Conservation (phyloP, 1,140 invertebrate genomes). For the Ceratoteleas bidentatus region DNA sequence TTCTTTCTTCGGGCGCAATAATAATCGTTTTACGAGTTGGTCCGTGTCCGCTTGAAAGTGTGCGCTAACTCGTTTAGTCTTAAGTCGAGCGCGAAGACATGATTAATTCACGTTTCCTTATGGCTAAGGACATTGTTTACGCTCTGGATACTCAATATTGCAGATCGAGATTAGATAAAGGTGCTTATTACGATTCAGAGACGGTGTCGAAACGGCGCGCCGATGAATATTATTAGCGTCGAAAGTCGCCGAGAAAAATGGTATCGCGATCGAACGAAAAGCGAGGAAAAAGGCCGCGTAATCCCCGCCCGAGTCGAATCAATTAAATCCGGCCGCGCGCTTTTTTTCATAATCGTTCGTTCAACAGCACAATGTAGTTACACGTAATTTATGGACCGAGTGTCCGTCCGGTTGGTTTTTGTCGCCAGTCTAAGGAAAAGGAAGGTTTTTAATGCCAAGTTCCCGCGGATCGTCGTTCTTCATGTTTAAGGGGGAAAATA, state of each 20-base stretch:
- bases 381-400: not conserved
- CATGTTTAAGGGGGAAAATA: no score
- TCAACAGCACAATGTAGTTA: conserved; percentile 14
- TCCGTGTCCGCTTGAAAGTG: conserved; percentile 43
- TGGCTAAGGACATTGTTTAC: conserved; percentile 63
- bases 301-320: conserved; percentile 20
- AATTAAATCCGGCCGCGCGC: conserved; percentile 1
- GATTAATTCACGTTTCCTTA: conserved; percentile 61
- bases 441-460: no score
- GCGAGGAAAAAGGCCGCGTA: not conserved
- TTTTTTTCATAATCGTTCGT: conserved; percentile 12
- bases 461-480: no score
- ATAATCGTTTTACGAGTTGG: conserved; percentile 53
- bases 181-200: conserved; percentile 54
- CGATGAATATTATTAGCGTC: conserved; percentile 52
- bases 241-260: conserved; percentile 40
- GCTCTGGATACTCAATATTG: conserved; percentile 57
- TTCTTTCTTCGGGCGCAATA: conserved; percentile 45
- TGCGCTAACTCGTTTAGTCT: conserved; percentile 48
- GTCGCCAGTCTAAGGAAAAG: no score
- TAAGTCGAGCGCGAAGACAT: conserved; percentile 54
- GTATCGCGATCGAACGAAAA: conserved; percentile 16
- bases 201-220: conserved; percentile 41
- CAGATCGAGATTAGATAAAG: conserved; percentile 51
- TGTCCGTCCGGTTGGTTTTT: no score